A percentile compares a stretch with the other conserved stretches of the same genome.
Evolutionary conservation across 2,888 invertebrate species (phyloP).

Genomic region (Chrysotoxum bicinctum): DNA sequence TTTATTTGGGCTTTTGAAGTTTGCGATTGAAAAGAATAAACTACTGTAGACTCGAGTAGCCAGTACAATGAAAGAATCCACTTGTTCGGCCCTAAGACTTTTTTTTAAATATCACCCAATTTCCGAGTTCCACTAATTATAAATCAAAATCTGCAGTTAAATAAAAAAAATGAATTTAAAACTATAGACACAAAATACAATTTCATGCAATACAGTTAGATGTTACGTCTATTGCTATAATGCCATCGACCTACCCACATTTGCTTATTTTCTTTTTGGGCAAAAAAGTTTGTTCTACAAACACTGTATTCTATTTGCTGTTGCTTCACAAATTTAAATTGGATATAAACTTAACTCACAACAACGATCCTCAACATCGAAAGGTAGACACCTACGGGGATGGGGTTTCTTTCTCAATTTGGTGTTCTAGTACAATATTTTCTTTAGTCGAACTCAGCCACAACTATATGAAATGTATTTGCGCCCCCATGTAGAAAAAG

Average conservation of each 20-base stretch:
- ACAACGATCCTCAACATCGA: not conserved
- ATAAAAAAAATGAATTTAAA: too few relatives aligned
- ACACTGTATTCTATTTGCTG: not conserved
- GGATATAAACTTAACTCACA: not conserved
- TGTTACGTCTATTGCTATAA: not conserved
- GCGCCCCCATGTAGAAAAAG: not conserved
- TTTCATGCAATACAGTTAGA: not conserved
- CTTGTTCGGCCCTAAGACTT: too few relatives aligned
- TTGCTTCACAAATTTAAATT: not conserved
- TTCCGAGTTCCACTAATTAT: too few relatives aligned
- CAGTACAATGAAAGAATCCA: too few relatives aligned
- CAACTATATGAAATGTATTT: conserved; percentile 20
- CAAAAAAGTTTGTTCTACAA: not conserved
- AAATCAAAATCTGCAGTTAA: too few relatives aligned
- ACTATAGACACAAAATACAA: too few relatives aligned
- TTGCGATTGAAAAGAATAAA: too few relatives aligned
- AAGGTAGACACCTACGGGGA: not conserved
- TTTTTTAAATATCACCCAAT: too few relatives aligned
- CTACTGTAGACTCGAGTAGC: too few relatives aligned
- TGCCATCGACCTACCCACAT: not conserved
- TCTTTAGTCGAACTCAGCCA: not conserved
- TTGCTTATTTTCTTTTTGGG: not conserved
- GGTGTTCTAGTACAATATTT: not conserved
- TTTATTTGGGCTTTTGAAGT: too few relatives aligned
- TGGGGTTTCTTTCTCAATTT: not conserved